Evolutionary conservation across 2,113 vertebrate genomes (phyloP).

Genomic region (Amia ocellicauda): DNA sequence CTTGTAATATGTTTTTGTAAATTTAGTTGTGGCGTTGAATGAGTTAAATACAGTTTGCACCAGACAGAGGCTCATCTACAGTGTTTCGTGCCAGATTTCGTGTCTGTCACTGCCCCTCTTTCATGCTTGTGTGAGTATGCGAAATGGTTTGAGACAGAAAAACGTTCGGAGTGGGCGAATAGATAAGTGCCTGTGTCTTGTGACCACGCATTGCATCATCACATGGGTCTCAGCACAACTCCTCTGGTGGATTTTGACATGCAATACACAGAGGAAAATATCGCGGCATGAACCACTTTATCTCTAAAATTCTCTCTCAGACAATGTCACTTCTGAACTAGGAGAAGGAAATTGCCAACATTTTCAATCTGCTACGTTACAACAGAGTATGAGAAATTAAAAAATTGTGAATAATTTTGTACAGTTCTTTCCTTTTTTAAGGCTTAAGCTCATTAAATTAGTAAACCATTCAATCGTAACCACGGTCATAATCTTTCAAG

Average conservation of each 20-base stretch:
- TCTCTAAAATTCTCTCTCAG: conserved; percentile 46
- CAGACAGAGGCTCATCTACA: conserved; percentile 47
- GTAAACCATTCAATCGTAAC: no score
- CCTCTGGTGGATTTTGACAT: conserved; percentile 62
- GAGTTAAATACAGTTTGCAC: conserved; percentile 41
- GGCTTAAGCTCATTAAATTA: no score
- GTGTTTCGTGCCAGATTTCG: conserved; percentile 68
- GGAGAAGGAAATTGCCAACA: background rate
- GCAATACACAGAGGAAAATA: conserved; percentile 50
- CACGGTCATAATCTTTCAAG: no score
- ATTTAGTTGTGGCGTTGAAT: conserved; percentile 23
- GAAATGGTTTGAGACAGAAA: conserved; percentile 60
- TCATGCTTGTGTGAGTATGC: conserved; percentile 72
- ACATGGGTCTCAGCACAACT: conserved; percentile 42
- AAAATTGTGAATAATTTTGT: background rate
- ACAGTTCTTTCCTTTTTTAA: no score
- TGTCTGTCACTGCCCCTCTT: conserved; percentile 72
- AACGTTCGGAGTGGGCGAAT: conserved; percentile 37
- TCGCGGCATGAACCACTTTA: conserved; percentile 28
- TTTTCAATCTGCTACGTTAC: background rate
- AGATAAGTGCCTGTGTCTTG: conserved; percentile 60
- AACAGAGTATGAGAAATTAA: background rate
- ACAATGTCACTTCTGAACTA: background rate
- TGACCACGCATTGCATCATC: conserved; percentile 45
- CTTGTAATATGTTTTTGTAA: background rate